phyloP scores from a whole-genome alignment of 2,888 invertebrate genomes.

The Dicroscelio sp. region DNA sequence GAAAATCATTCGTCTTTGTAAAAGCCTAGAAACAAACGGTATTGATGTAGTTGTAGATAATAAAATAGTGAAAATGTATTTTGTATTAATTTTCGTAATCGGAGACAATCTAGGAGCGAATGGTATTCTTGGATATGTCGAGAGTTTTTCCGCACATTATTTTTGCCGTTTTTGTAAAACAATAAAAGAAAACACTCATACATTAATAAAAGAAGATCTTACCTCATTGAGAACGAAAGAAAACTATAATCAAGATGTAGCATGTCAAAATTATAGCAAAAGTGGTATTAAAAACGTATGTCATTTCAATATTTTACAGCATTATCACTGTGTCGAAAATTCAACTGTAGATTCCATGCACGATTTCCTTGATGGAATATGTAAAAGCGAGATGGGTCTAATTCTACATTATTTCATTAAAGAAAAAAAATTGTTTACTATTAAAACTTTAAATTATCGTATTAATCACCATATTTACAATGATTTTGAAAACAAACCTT shows the following conservation, averaged over 20 bases:
- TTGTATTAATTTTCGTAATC: no score
- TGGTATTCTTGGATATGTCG: no score
- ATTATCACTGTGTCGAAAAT: constrained; percentile 48
- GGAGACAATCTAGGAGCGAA: no score
- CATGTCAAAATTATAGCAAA: neutral
- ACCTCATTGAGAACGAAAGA: neutral
- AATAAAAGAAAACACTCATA: neutral
- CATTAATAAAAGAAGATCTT: neutral
- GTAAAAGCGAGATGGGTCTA: constrained; percentile 42
- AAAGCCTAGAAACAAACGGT: no score
- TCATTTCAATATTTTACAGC: constrained; percentile 33
- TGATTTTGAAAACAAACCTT: constrained; percentile 20
- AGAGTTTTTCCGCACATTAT: no score
- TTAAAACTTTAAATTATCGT: constrained; percentile 46
- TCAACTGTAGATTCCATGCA: constrained; percentile 47
- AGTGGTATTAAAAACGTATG: constrained; percentile 41
- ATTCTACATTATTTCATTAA: constrained; percentile 45
- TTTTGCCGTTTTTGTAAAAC: no score
- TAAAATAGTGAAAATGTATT: no score
- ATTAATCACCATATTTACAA: constrained; percentile 30
- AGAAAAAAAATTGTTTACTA: constrained; percentile 28
- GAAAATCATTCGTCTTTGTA: no score
- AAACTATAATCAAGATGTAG: neutral
- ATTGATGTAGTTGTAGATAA: no score
- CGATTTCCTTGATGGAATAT: constrained; percentile 46